A percentile compares a stretch with the other conserved stretches of the same genome.
These are phyloP conservation scores for Bolinopsis microptera DNA, from an alignment of 37 sponge, comb jelly and placozoan species.

Conservation along the genomic window DNA sequence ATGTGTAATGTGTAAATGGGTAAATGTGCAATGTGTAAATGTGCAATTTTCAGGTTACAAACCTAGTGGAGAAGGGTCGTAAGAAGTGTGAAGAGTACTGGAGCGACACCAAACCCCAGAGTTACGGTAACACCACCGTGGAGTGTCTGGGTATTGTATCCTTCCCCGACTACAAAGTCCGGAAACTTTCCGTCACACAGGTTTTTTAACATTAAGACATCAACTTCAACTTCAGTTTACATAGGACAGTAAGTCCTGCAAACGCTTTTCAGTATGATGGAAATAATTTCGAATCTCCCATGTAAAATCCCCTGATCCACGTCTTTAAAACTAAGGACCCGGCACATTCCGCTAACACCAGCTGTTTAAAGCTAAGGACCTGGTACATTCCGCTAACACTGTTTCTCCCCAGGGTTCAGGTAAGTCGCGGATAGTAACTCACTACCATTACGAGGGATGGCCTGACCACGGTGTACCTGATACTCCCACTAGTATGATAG, in stretches of 20 bases:
- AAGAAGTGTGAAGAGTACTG: slow-evolving; percentile 60
- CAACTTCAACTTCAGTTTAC: no score
- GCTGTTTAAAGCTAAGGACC: no score
- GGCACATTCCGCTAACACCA: no score
- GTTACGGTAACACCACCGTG: neutral
- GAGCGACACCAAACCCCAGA: neutral
- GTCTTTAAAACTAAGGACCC: no score
- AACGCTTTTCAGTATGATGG: no score
- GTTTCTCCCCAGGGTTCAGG: neutral
- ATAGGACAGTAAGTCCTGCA: no score
- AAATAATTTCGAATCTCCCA: no score
- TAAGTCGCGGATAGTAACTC: slow-evolving; percentile 11
- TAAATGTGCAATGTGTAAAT: no score
- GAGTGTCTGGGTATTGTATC: slow-evolving; percentile 57
- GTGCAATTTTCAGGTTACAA: slow-evolving; percentile 26
- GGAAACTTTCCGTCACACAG: slow-evolving; percentile 51
- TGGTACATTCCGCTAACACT: no score
- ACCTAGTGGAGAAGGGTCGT: slow-evolving; percentile 26
- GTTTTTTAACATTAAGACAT: no score
- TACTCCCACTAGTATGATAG: neutral
- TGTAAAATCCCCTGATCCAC: no score
- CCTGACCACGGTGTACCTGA: slow-evolving; percentile 49
- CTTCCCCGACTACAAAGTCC: slow-evolving; percentile 56
- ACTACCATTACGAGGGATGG: slow-evolving; percentile 60
- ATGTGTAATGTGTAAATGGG: no score